phyloP scores from a whole-genome alignment of 37 sponge, comb jelly and placozoan species.

The Cladorhizidae sp. region DNA sequence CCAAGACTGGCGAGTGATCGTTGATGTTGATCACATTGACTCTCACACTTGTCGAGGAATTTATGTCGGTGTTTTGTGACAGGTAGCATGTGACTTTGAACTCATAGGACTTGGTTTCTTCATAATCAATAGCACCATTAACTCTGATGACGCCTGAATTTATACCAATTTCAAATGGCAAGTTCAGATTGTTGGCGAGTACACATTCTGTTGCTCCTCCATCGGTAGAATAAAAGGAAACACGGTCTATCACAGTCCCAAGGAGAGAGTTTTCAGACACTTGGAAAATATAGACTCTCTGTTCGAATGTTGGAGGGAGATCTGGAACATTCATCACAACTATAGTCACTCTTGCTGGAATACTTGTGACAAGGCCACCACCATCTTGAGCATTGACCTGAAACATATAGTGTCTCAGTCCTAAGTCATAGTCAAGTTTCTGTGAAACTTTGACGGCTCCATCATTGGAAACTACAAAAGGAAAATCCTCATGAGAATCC shows the following conservation, averaged over 20 bases:
- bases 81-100: slow-evolving; percentile 25
- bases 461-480: slow-evolving; percentile 22
- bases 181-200: neutral
- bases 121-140: slow-evolving; percentile 36
- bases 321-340: slow-evolving; percentile 56
- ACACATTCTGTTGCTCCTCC: slow-evolving; percentile 27
- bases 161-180: slow-evolving; percentile 22
- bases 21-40: slow-evolving; percentile 40
- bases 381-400: slow-evolving; percentile 51
- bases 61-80: neutral
- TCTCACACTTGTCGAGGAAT: slow-evolving; percentile 6
- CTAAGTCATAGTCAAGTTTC: slow-evolving; percentile 56
- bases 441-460: slow-evolving; percentile 28
- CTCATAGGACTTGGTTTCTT: slow-evolving; percentile 19
- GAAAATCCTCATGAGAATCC: slow-evolving; percentile 1
- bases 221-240: slow-evolving; percentile 27
- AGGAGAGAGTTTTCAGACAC: slow-evolving; percentile 28
- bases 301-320: slow-evolving; percentile 32
- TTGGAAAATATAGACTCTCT: slow-evolving; percentile 11
- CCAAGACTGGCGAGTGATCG: slow-evolving; percentile 43
- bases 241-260: slow-evolving; percentile 15
- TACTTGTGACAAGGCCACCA: slow-evolving; percentile 31
- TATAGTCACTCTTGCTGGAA: slow-evolving; percentile 46
- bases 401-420: slow-evolving; percentile 33
- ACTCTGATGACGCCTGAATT: slow-evolving; percentile 37